These are phyloP conservation scores for Ceratina japonica DNA, from an alignment of 1,140 invertebrate genomes.

Conservation along the genomic window DNA sequence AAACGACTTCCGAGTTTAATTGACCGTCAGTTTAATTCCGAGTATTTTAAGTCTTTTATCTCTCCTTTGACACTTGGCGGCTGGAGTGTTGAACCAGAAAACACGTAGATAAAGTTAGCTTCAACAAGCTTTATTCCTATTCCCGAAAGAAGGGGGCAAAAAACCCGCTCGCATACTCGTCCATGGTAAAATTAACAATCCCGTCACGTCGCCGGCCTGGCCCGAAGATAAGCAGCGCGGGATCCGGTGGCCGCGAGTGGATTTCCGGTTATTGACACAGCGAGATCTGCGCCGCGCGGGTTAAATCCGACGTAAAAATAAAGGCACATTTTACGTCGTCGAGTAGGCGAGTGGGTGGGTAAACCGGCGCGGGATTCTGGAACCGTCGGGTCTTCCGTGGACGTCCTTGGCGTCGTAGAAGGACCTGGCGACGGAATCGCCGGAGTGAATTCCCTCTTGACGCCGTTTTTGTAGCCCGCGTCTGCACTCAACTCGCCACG, in stretches of 20 bases:
- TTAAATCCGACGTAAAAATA: slow-evolving; percentile 75
- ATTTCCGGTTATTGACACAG: slow-evolving; percentile 54
- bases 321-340: slow-evolving; percentile 68
- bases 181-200: slow-evolving; percentile 17
- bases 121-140: background rate
- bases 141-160: background rate
- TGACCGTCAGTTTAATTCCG: background rate
- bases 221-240: slow-evolving; percentile 16
- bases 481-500: slow-evolving; percentile 68
- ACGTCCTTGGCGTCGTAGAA: background rate
- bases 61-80: background rate
- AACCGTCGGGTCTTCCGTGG: background rate
- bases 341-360: slow-evolving; percentile 30
- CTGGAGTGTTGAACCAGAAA: background rate
- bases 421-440: no score
- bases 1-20: no score
- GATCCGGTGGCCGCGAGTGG: background rate
- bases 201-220: background rate
- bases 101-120: background rate
- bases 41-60: background rate
- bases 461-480: slow-evolving; percentile 71
- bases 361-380: slow-evolving; percentile 25
- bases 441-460: slow-evolving; percentile 58
- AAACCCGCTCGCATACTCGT: background rate
- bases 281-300: slow-evolving; percentile 28